These are phyloP conservation scores for Congeria kusceri DNA, from an alignment of 2,888 invertebrate species.

Conservation along the genomic window DNA sequence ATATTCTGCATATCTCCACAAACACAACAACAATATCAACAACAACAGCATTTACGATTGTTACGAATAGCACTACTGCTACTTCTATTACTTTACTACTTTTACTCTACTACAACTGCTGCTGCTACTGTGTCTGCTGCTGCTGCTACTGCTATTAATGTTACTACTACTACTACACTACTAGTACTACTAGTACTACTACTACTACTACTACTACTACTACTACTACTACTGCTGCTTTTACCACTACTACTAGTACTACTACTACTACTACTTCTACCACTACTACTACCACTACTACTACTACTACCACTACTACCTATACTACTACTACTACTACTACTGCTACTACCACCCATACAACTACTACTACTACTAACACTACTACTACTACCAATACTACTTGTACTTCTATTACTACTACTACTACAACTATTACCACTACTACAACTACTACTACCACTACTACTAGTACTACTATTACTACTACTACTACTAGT, in stretches of 20 bases:
- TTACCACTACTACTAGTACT: conserved; percentile 1
- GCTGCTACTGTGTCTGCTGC: too few relatives aligned
- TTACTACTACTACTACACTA: neutral
- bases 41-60: too few relatives aligned
- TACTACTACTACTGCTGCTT: conserved; percentile 2
- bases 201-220: conserved; percentile 7
- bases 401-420: neutral
- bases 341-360: neutral
- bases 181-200: neutral
- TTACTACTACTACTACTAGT: too few relatives aligned
- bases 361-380: neutral
- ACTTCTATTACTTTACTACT: too few relatives aligned
- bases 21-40: too few relatives aligned
- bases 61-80: too few relatives aligned
- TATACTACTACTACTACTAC: conserved; percentile 1
- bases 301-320: neutral
- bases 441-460: too few relatives aligned
- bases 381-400: neutral
- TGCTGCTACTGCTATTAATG: too few relatives aligned
- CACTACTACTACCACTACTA: conserved; percentile 2
- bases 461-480: too few relatives aligned
- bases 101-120: too few relatives aligned
- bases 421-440: too few relatives aligned
- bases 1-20: too few relatives aligned
- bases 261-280: conserved; percentile 8